phyloP scores from a whole-genome alignment of 1,140 invertebrate species.

The Pseudachorutes palmiensis region DNA sequence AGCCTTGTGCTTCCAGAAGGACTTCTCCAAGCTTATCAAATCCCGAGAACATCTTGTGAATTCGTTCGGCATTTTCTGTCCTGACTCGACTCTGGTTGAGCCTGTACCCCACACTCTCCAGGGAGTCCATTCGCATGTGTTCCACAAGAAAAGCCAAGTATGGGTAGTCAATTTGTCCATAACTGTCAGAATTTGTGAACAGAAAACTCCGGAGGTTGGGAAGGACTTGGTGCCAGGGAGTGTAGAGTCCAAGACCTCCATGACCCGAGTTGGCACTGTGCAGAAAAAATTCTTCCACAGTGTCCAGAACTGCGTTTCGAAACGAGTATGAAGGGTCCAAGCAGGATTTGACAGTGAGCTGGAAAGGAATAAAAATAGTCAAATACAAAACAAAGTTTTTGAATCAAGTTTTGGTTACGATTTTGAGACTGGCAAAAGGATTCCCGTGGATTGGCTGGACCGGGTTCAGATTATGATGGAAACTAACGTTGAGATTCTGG shows the following conservation, averaged over 20 bases:
- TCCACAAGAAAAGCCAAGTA: background rate
- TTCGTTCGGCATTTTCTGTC: background rate
- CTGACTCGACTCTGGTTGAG: background rate
- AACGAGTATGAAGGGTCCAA: background rate
- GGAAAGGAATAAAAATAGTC: no score
- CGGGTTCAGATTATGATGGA: background rate
- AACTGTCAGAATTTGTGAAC: background rate
- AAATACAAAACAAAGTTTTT: no score
- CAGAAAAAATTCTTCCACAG: background rate
- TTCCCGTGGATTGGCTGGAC: background rate
- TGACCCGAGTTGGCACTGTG: background rate
- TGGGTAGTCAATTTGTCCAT: background rate
- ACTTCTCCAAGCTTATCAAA: background rate
- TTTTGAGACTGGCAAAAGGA: background rate
- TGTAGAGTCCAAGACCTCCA: background rate
- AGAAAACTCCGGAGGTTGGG: background rate
- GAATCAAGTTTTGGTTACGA: no score
- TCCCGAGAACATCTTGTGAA: background rate
- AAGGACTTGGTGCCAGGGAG: background rate
- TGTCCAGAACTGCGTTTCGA: background rate
- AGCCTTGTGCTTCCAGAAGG: background rate
- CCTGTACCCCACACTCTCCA: background rate
- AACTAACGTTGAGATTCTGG: background rate
- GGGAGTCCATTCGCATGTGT: background rate
- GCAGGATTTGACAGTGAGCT: background rate